A percentile compares a stretch with the other conserved stretches of the same genome.
Evolutionary conservation across 1,140 invertebrate genomes (phyloP).

Genomic region (Aphis gossypii): DNA sequence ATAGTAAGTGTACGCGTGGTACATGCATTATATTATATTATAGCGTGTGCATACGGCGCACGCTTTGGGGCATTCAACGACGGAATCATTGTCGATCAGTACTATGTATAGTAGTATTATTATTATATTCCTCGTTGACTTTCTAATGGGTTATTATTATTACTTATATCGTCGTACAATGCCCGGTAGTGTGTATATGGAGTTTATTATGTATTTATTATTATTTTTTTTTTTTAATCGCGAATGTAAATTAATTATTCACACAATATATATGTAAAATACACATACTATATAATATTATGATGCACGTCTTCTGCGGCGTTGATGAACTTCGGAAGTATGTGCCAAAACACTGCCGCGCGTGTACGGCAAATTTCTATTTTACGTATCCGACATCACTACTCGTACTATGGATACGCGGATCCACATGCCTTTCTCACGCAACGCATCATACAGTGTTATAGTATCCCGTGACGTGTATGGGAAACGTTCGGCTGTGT

Average conservation of each 20-base stretch:
- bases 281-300: neutral
- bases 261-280: neutral
- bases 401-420: neutral
- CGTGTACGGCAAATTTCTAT: neutral
- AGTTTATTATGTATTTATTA: neutral
- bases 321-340: neutral
- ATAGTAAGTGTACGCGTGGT: no score
- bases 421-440: neutral
- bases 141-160: slow-evolving; percentile 9
- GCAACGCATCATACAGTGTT: neutral
- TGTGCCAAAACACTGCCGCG: neutral
- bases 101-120: neutral
- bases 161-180: neutral
- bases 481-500: neutral
- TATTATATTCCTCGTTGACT: slow-evolving; percentile 1
- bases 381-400: neutral
- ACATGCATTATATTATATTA: neutral
- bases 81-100: neutral
- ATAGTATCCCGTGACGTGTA: neutral
- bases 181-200: neutral
- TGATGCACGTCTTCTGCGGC: neutral
- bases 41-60: neutral
- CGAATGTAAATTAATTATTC: neutral
- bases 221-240: neutral
- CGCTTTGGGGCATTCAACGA: slow-evolving; percentile 4